These are phyloP conservation scores for Macrobrachium rosenbergii DNA, from an alignment of 1,140 invertebrate species.

Conservation along the genomic window DNA sequence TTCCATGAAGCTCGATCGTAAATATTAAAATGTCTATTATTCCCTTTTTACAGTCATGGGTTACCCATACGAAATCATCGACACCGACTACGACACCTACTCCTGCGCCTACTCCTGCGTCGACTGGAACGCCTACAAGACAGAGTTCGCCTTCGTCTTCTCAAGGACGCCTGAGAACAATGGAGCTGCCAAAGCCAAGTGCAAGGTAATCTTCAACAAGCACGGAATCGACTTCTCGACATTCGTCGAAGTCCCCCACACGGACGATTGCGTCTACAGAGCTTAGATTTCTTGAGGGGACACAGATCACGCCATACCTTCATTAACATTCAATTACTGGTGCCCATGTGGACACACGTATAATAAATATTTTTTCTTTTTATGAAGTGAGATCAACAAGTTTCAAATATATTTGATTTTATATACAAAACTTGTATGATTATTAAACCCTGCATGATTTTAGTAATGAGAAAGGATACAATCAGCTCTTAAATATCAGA, in stretches of 20 bases:
- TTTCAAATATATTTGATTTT: no score
- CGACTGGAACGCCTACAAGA: slow-evolving; percentile 3
- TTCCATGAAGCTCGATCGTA: not conserved
- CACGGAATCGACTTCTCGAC: slow-evolving; percentile 24
- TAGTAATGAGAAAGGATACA: no score
- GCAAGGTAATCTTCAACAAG: slow-evolving; percentile 8
- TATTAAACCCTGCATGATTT: no score
- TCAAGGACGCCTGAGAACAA: slow-evolving; percentile 4
- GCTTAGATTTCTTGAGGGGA: not conserved
- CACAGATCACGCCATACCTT: no score
- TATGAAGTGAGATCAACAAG: no score
- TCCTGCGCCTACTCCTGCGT: slow-evolving; percentile 30
- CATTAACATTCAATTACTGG: no score
- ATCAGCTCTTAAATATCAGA: no score
- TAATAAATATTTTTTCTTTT: no score
- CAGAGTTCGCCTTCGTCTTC: slow-evolving; percentile 36
- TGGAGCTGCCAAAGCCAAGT: slow-evolving; percentile 5
- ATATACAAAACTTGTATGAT: no score
- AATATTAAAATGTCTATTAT: not conserved
- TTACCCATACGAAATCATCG: slow-evolving; percentile 7
- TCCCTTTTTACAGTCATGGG: slow-evolving; percentile 7
- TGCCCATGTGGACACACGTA: no score
- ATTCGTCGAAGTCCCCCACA: slow-evolving; percentile 3
- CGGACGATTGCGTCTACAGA: slow-evolving; percentile 22
- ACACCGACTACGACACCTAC: slow-evolving; percentile 32